These are phyloP conservation scores for Oreonectes daqikongensis DNA, from an alignment of 2,797 vertebrate genomes.

Conservation along the genomic window DNA sequence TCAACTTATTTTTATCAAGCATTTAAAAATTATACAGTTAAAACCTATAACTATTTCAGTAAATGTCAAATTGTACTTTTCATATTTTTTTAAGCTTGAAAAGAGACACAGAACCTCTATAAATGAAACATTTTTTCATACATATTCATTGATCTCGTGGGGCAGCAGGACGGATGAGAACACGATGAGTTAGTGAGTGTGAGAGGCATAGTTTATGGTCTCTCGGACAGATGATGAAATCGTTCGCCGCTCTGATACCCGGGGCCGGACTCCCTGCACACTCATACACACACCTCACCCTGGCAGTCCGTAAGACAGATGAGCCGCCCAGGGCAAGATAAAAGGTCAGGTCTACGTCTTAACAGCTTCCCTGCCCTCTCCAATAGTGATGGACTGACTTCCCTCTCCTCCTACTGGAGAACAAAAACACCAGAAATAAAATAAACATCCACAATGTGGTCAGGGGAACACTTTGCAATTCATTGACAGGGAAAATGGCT, in stretches of 20 bases:
- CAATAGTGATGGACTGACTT: slow-evolving; percentile 42
- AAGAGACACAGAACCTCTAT: neutral
- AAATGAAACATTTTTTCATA: slow-evolving; percentile 27
- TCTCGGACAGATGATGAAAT: slow-evolving; percentile 30
- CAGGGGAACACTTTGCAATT: slow-evolving; percentile 23
- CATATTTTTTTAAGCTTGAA: neutral
- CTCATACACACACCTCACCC: slow-evolving; percentile 6
- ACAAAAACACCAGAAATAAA: slow-evolving; percentile 1
- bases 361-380: slow-evolving; percentile 43
- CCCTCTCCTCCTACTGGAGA: slow-evolving; percentile 29
- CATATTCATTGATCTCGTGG: slow-evolving; percentile 21
- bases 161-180: slow-evolving; percentile 2
- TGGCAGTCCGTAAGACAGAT: slow-evolving; percentile 46
- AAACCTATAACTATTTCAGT: neutral
- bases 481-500: slow-evolving; percentile 31
- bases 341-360: slow-evolving; percentile 53
- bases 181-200: slow-evolving; percentile 18
- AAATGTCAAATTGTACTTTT: neutral
- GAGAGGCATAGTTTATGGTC: slow-evolving; percentile 19
- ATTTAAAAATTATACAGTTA: neutral
- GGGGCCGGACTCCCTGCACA: neutral
- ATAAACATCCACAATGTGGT: slow-evolving; percentile 20
- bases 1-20: too few relatives aligned
- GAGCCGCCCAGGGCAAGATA: slow-evolving; percentile 30
- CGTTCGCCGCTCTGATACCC: neutral